Evolutionary conservation across 30 jellyfish, hydroid and myxozoan genomes (phyloP).

Genomic region (Sanderia malayensis): DNA sequence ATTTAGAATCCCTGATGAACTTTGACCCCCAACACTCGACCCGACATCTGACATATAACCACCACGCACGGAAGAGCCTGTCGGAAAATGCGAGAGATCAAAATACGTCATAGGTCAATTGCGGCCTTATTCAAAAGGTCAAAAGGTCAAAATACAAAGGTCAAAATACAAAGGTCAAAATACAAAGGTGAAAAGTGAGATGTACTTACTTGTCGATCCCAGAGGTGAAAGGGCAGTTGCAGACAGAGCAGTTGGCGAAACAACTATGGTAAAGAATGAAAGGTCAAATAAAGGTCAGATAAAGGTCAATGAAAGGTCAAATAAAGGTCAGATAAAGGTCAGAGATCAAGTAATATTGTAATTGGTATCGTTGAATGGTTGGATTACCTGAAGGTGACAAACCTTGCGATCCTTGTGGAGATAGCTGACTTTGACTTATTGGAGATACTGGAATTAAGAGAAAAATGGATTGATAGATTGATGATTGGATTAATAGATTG

Average conservation of each 20-base stretch:
- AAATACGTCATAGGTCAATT: too few species aligned
- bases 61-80: constrained; percentile 51
- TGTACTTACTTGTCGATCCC: constrained; percentile 45
- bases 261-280: constrained; percentile 34
- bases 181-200: too few species aligned
- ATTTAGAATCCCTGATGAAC: not conserved
- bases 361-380: too few species aligned
- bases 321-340: too few species aligned
- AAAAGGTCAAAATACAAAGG: too few species aligned
- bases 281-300: not conserved
- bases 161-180: too few species aligned
- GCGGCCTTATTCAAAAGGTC: too few species aligned
- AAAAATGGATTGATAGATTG: not conserved
- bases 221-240: constrained; percentile 51
- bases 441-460: constrained; percentile 22
- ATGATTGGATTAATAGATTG: not conserved
- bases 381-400: too few species aligned
- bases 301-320: too few species aligned
- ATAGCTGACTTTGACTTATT: constrained; percentile 42
- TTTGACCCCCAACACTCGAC: constrained; percentile 41
- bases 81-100: too few species aligned
- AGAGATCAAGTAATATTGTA: too few species aligned
- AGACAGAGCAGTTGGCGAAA: constrained; percentile 42
- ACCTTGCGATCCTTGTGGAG: constrained; percentile 45
- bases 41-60: constrained; percentile 65